Base-by-base conservation (phyloP, 2,888 invertebrate species). In the Chloromyia formosa region DNA sequence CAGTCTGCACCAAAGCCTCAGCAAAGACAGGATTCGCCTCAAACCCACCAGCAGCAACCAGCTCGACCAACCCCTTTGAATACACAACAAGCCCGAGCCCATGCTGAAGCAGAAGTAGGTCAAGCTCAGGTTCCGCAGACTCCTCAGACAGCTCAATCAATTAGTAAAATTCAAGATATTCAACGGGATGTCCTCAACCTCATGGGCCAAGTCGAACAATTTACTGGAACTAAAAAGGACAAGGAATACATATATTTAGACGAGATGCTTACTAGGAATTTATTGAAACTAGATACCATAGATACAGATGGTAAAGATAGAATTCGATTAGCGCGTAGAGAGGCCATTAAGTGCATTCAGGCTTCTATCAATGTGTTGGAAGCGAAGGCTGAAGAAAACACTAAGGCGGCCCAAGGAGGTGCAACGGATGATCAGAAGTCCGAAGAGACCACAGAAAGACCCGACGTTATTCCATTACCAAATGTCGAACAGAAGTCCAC, bases 211-310 rank as follows among this genome's bases (percentile, higher is more conserved):
- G 93, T 94, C 0, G 92, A 93, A 80, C 88, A 89, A 78, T 95
- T 92, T 83, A 86, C 83, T 64, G 95, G 94, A 4, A 86, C 87
- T 77, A 87, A 88, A 78, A 86, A 88, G 14, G 90, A 91, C 81
- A 91, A 90, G 80, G 89, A 92, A 78, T 98, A 95, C 83, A 87
- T 93, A 77, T 96, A 90, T 83, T 86, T 98, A 76, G 98, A 98
- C 82, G 98, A 98, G 86, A 97, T 98, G 97, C 87, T 98, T 56
- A 97, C 97, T 0, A 90, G 97, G 78, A 94, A 95, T 84, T 89
- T 98, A 78, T 90, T 97, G 20, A 94, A 94, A 84, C 86, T 98
- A 78, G 98, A 98, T 83, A 93, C 94, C 80, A 93, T 98, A 77
- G 96, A 97, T 82, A 94, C 96, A 0, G 95, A 96, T 77, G 96